Evolutionary conservation across 1,140 invertebrate genomes (phyloP), one percentile per base, ranked within the genome.

Genomic region (Elymnias hypermnestra): DNA sequence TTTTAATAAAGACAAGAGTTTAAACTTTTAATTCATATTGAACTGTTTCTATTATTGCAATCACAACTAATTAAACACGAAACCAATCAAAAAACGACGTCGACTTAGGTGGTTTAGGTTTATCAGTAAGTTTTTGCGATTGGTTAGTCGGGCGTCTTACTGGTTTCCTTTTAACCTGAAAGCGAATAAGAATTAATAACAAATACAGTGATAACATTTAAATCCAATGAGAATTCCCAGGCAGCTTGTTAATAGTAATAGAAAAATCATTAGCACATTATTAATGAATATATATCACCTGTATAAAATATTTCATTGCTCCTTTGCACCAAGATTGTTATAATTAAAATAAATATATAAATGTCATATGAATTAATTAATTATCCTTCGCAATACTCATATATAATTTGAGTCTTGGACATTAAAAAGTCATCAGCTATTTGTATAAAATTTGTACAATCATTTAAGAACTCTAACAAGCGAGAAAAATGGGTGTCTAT

Each of bases 31-130:
- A 31, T 31, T 5, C 1, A 17, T 25, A 25, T 25, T 2, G 3
- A 35, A 12, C 17, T 17, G 3, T 12, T 35, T 12, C 2, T 17
- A 8, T 35, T 15, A 12, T 3, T 17, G 2, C 15, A 4, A 9
- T 6, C 7, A 35, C 15, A 2, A 15, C 2, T 2, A 7, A 2
- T 33, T 37, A 50, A 38, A 50, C 17, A 25, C 22, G 17, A 57
- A 76, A 61, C 72, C 67, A 76, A 48, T 76, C 62, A 14, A 63
- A 56, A 33, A 69, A 60, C 35, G 53, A 43, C 10, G 13, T 15
- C n/a, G 29, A 39, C 5, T 31, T 21, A 25, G 29, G 9, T 13
- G 28, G 18, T 10, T 22, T 22, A 22, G 28, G 19, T n/a, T 22
- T 22, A 44, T 13, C 21, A 33, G 52, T 31, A 33, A 33, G 47